Conservation (phyloP, 1,140 invertebrate species). For the Formica exsecta region DNA sequence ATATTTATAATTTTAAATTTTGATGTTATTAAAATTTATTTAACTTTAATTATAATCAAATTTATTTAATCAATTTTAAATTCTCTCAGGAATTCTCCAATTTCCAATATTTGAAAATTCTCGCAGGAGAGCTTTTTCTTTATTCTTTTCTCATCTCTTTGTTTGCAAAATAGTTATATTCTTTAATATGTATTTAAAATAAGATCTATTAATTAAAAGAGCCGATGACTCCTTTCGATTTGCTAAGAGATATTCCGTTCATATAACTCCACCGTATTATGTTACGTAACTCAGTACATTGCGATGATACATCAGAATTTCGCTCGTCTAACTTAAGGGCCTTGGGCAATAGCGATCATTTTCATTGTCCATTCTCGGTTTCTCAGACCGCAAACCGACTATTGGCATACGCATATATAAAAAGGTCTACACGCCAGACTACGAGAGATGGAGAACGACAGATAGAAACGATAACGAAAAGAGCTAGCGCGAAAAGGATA, state of each 20-base stretch:
- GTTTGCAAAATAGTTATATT: neutral
- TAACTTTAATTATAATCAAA: neutral
- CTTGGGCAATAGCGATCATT: constrained; percentile 54
- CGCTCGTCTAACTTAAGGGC: constrained; percentile 21
- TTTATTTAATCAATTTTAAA: neutral
- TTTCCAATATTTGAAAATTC: neutral
- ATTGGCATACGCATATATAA: constrained; percentile 1
- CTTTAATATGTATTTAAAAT: neutral
- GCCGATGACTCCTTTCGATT: constrained; percentile 7
- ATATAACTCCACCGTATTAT: constrained; percentile 5
- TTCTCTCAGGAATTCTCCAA: neutral
- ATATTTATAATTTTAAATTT: neutral
- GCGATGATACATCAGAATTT: constrained; percentile 62
- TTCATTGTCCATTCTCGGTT: constrained; percentile 43
- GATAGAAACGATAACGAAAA: neutral
- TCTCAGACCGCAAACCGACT: constrained; percentile 33
- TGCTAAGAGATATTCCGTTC: neutral
- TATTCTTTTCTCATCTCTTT: neutral
- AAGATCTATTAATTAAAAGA: neutral
- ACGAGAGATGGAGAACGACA: neutral
- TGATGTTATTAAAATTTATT: neutral
- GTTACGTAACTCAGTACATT: constrained; percentile 47
- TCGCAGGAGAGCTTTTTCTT: neutral
- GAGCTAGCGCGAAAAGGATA: neutral
- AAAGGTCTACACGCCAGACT: neutral